Evolutionary conservation across 2,113 vertebrate species (phyloP), one percentile per base, ranked within the genome.

Genomic region (Scomber japonicus): DNA sequence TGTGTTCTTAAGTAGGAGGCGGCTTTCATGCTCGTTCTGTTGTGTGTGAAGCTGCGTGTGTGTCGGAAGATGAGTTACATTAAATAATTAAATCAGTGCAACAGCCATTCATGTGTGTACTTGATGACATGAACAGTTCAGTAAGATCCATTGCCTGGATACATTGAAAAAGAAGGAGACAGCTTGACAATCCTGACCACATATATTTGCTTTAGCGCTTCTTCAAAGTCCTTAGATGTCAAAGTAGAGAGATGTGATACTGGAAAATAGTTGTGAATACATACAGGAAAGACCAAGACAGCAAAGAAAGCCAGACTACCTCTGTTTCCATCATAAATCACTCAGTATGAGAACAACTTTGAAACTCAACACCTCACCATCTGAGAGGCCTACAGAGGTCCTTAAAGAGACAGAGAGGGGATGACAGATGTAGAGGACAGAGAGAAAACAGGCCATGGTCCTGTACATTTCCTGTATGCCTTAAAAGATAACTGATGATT

Each of bases 281-380:
- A 76, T 51, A 19, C 62, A 66, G 45, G 30, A n/a, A 60, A 35
- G 45, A 57, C 55, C 0, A 12, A 84, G 48, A 73, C 21, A 64
- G 61, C 66, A 48, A 75, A 78, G 68, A 67, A 55, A 63, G 72
- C 35, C 8, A 40, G 55, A 44, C 31, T 19, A 15, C 27, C 68
- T 74, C 53, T 62, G 67, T 76, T 74, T 85, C 54, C 24, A 19
- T 74, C 86, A 74, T 93, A 87, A 92, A 92, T 91, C 90, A 90
- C 75, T 84, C 66, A 48, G 57, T 45, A 45, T 66, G 77, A 71
- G 75, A 70, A 85, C 75, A 70, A 87, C 80, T 81, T 88, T 93
- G 90, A 92, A 91, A 94, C 88, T 83, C 82, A 88, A 92, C 80
- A 87, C 90, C 80, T 82, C 6, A n/a, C 77, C 74, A 89, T 83